These are phyloP conservation scores for Itoplectis maculator DNA, from an alignment of 2,888 invertebrate genomes.

Conservation along the genomic window DNA sequence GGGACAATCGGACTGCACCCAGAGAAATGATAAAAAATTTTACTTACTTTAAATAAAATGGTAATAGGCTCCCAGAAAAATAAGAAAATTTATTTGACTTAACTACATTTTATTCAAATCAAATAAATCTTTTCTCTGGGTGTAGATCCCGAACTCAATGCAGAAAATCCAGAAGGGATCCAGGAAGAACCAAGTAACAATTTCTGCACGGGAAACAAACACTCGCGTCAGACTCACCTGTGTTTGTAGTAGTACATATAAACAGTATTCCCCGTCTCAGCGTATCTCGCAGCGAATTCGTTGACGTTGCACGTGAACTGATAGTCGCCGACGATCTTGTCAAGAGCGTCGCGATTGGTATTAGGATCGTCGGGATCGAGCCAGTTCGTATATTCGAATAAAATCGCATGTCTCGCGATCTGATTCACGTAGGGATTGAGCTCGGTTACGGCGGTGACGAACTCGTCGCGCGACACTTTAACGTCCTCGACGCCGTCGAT, in stretches of 20 bases:
- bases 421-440: constrained; percentile 94
- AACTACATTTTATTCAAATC: too few species aligned
- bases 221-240: constrained; percentile 82
- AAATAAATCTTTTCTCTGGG: too few species aligned
- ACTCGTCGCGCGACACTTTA: constrained; percentile 92
- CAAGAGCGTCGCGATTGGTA: constrained; percentile 93
- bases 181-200: too few species aligned
- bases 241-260: constrained; percentile 97
- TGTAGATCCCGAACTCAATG: too few species aligned
- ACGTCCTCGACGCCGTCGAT: constrained; percentile 92
- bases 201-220: background rate
- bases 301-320: constrained; percentile 98
- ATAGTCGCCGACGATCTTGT: constrained; percentile 97
- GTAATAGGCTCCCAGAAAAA: too few species aligned
- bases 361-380: constrained; percentile 93
- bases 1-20: too few species aligned
- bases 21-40: too few species aligned
- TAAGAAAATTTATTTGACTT: too few species aligned
- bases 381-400: constrained; percentile 97
- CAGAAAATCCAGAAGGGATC: too few species aligned
- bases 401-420: constrained; percentile 93
- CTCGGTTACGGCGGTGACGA: constrained; percentile 90
- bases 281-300: constrained; percentile 95
- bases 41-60: too few species aligned
- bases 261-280: constrained; percentile 94